phyloP scores from a whole-genome alignment of 2,888 invertebrate species.

The Arrhopalites spinosus region DNA sequence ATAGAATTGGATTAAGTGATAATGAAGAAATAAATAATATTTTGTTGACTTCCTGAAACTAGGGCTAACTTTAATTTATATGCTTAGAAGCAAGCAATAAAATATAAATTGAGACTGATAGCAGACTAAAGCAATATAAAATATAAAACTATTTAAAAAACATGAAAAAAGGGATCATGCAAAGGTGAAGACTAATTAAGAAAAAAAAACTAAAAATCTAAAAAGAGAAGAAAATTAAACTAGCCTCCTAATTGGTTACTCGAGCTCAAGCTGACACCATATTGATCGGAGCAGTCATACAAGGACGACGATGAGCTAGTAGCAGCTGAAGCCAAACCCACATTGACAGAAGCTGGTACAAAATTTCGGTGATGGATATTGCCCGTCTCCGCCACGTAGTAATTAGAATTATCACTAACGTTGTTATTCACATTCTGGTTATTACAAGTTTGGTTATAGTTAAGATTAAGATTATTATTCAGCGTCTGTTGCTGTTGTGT shows the following conservation, averaged over 20 bases:
- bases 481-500: constrained; percentile 42
- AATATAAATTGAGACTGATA: too few relatives aligned
- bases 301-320: constrained; percentile 5
- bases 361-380: constrained; percentile 35
- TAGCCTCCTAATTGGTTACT: constrained; percentile 55
- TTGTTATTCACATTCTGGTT: constrained; percentile 26
- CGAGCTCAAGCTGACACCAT: constrained; percentile 44
- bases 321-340: constrained; percentile 5
- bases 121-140: too few relatives aligned
- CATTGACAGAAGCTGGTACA: not conserved
- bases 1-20: too few relatives aligned
- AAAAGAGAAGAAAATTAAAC: constrained; percentile 35
- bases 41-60: too few relatives aligned
- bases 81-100: too few relatives aligned
- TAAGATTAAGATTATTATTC: constrained; percentile 16
- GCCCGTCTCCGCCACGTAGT: constrained; percentile 34
- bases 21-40: too few relatives aligned
- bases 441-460: not conserved
- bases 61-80: too few relatives aligned
- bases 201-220: not conserved
- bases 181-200: not conserved
- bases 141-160: too few relatives aligned
- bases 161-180: too few relatives aligned
- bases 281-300: constrained; percentile 29
- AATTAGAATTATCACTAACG: not conserved